Evolutionary conservation across 2,797 vertebrate species (phyloP), one percentile per base, ranked within the genome.

Genomic region (Smutsia gigantea): DNA sequence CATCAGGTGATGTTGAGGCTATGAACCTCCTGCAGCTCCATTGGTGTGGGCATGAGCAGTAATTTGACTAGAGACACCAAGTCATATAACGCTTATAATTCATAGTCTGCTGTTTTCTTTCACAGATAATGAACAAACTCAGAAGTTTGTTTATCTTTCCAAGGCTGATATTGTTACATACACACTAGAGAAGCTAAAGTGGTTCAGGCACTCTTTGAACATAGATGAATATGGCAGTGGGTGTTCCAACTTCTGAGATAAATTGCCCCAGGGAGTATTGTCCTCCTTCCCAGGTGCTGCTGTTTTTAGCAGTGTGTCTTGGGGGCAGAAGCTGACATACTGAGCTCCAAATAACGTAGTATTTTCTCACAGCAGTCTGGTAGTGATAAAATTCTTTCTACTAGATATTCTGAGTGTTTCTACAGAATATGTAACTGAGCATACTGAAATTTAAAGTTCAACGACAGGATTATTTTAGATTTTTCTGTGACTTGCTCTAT

Each of bases 391-490:
- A n/a, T 79, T 91, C 69, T 87, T 17, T 61, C 29, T 23, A 34
- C 37, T 71, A 2, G 34, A 77, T 42, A 90, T 59, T 39, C 53
- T 90, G 49, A 46, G 6, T 66, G 72, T 46, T 89, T 59, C 49
- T 61, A 29, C n/a, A 89, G 74, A 93, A 64, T 93, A 61, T 12
- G 17, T 61, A 94, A 86, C 21, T n/a, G 37, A 95, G 37, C 39
- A 61, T 46, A 51, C 15, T n/a, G 23, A 88, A 94, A 78, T 68
- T 75, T 72, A 51, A 92, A 84, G 75, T 78, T 18, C 46, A 83
- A 4, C 19, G 31, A 39, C n/a, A 55, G 27, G 29, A 87, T 85
- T 87, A 94, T 57, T 72, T 94, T 19, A 72, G 49, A 86, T 8
- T 66, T 77, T 66, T 77, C 49, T 13, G 23, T 64, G 21, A 72